A percentile compares a stretch with the other conserved stretches of the same genome.
These are phyloP conservation scores for Opisthocomus hoazin DNA, from an alignment of 2,113 vertebrate species.

Conservation along the genomic window DNA sequence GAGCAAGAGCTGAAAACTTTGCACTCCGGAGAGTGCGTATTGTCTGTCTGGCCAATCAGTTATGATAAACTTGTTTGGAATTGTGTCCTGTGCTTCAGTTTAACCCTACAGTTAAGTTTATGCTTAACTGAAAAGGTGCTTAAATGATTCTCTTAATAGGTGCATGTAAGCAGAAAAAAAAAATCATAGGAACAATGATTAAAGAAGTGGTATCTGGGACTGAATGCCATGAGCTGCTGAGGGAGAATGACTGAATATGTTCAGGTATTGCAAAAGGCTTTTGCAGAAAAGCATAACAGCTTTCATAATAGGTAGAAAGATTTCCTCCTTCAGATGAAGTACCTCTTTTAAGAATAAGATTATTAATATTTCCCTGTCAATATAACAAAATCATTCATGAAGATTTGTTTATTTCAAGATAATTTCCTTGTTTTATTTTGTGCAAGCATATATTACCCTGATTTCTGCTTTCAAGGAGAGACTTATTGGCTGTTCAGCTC, in stretches of 20 bases:
- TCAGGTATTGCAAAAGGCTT: not conserved
- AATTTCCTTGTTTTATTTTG: not conserved
- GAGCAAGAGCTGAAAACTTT: not conserved
- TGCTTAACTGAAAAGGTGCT: not conserved
- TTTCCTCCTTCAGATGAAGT: conserved; percentile 3
- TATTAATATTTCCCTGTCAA: not conserved
- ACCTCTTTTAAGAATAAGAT: not conserved
- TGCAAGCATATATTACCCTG: not conserved
- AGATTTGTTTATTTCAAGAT: not conserved
- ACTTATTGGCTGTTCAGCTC: not conserved
- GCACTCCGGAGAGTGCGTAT: not conserved
- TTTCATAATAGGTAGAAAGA: not conserved
- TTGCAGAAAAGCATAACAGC: not conserved
- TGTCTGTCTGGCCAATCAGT: not conserved
- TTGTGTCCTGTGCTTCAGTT: not conserved
- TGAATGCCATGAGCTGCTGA: not conserved
- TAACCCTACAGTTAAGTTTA: not conserved
- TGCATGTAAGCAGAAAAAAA: not conserved
- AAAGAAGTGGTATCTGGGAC: not conserved
- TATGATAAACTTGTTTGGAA: not conserved
- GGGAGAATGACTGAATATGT: not conserved
- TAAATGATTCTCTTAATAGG: not conserved
- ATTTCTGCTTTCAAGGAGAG: not conserved
- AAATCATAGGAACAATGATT: not conserved
- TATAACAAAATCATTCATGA: not conserved